Percentiles rank a stretch among this genome's conserved stretches.
These are phyloP conservation scores for Ischnura elegans DNA, from an alignment of 2,888 invertebrate species.

Conservation along the genomic window DNA sequence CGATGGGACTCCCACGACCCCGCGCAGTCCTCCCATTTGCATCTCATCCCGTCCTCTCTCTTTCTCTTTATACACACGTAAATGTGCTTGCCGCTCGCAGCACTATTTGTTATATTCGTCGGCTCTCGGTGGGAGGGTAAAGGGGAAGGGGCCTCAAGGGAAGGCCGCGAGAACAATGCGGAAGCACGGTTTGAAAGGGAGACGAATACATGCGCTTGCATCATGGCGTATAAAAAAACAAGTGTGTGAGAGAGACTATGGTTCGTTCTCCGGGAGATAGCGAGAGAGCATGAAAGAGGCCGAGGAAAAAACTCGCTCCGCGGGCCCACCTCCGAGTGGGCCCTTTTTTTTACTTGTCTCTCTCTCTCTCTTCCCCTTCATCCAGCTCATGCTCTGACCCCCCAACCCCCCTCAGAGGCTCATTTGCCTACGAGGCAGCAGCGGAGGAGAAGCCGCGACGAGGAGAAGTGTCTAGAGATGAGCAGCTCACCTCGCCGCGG, in stretches of 20 bases:
- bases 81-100: too few species aligned
- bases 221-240: background rate
- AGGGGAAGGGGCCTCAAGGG: background rate
- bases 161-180: slow-evolving; percentile 18
- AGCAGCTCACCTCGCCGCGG: too few species aligned
- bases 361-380: background rate
- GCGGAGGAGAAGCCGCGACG: background rate
- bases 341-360: background rate
- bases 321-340: background rate
- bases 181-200: background rate
- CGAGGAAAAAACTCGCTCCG: background rate
- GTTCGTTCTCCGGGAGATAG: slow-evolving; percentile 13
- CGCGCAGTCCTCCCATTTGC: background rate
- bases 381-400: background rate
- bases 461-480: background rate
- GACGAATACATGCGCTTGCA: background rate
- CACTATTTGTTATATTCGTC: background rate
- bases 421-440: slow-evolving; percentile 17
- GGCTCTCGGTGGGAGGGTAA: background rate
- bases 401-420: background rate
- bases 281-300: background rate
- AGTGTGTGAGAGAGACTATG: background rate
- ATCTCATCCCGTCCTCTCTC: too few species aligned
- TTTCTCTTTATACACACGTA: background rate
- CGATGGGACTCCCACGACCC: slow-evolving; percentile 8